phyloP scores from a whole-genome alignment of 2,797 vertebrate species.

The Tenualosa thibaudeaui region DNA sequence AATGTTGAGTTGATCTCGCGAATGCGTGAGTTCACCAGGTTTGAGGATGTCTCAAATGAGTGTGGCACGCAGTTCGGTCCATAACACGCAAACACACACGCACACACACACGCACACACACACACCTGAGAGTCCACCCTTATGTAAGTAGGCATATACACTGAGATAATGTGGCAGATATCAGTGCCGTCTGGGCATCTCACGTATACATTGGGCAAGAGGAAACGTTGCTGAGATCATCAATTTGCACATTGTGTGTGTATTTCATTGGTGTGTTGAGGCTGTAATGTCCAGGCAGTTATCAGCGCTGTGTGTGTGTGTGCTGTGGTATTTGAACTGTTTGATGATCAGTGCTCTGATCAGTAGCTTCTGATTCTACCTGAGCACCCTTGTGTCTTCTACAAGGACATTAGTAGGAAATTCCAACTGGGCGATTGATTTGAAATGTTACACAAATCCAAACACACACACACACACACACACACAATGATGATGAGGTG shows the following conservation, averaged over 20 bases:
- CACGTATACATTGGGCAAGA: background rate
- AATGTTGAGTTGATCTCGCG: too few species aligned
- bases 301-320: too few species aligned
- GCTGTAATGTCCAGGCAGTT: too few species aligned
- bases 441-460: background rate
- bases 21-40: background rate
- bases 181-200: background rate
- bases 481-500: conserved; percentile 2
- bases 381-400: too few species aligned
- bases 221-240: conserved; percentile 6
- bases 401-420: background rate
- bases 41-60: background rate
- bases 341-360: too few species aligned
- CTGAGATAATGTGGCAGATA: background rate
- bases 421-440: background rate
- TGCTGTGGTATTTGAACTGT: too few species aligned
- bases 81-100: background rate
- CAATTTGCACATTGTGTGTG: background rate
- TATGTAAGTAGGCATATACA: background rate
- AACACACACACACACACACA: conserved; percentile 14
- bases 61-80: background rate
- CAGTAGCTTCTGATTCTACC: too few species aligned
- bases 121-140: background rate
- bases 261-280: background rate
- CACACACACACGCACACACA: too few species aligned